These are phyloP conservation scores for Lottia scabra DNA, from an alignment of 2,888 invertebrate genomes.

Conservation along the genomic window DNA sequence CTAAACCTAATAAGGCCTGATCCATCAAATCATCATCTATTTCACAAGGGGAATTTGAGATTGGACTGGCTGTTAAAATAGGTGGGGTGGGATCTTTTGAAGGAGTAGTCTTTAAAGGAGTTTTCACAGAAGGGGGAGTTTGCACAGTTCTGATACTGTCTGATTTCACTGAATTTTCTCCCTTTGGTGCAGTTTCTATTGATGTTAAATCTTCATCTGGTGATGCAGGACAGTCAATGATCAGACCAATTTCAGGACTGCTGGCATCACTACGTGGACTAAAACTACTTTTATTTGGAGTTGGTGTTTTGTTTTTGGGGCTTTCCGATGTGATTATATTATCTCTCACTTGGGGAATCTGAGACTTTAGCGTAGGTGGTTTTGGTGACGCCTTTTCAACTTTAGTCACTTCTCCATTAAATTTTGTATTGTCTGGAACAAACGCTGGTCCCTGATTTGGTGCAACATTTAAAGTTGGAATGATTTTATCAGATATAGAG, in stretches of 20 bases:
- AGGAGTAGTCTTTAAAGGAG: conserved; percentile 20
- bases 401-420: conserved; percentile 24
- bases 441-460: neutral
- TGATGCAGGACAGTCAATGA: conserved; percentile 64
- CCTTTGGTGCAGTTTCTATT: neutral
- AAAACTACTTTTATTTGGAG: conserved; percentile 31
- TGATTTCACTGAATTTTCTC: too few species aligned
- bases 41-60: conserved; percentile 72
- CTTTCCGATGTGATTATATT: conserved; percentile 6
- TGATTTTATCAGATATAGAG: neutral
- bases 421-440: conserved; percentile 15
- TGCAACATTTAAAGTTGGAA: neutral
- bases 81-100: conserved; percentile 29
- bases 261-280: conserved; percentile 62
- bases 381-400: conserved; percentile 7
- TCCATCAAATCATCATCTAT: conserved; percentile 93
- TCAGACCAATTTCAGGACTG: conserved; percentile 67
- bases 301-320: conserved; percentile 21
- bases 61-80: conserved; percentile 24
- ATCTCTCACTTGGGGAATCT: conserved; percentile 3
- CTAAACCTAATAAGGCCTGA: conserved; percentile 76
- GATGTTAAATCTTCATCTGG: neutral
- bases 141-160: neutral
- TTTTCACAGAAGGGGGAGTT: conserved; percentile 17
- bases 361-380: conserved; percentile 11